Evolutionary conservation across 2,113 vertebrate species (phyloP).

Genomic region (Malurus cyaneus): DNA sequence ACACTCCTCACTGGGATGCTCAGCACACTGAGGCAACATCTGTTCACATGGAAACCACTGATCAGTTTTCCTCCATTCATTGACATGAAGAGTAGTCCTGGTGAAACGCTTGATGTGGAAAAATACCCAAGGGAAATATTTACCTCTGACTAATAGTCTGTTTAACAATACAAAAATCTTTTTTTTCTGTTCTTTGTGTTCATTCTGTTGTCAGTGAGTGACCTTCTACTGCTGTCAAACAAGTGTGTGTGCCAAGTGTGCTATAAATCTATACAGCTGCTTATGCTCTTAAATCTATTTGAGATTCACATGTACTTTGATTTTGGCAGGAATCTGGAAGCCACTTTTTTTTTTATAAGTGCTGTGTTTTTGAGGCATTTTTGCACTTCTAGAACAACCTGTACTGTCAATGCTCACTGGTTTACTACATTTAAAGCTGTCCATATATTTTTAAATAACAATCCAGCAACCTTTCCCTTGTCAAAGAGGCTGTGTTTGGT

Average conservation of each 20-base stretch:
- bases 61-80: background rate
- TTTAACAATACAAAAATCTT: background rate
- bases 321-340: background rate
- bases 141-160: background rate
- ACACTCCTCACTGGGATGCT: background rate
- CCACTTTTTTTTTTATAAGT: background rate
- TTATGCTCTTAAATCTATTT: background rate
- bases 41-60: background rate
- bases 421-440: background rate
- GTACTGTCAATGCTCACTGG: background rate
- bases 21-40: background rate
- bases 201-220: background rate
- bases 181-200: background rate
- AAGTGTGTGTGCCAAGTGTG: background rate
- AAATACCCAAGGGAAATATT: background rate
- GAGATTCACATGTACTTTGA: background rate
- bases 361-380: background rate
- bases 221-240: background rate
- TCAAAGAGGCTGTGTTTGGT: background rate
- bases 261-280: background rate
- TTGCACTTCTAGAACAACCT: background rate
- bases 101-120: background rate
- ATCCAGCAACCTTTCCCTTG: background rate
- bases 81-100: background rate
- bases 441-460: background rate